phyloP scores from a whole-genome alignment of 2,113 vertebrate species.

The Anoura caudifer region DNA sequence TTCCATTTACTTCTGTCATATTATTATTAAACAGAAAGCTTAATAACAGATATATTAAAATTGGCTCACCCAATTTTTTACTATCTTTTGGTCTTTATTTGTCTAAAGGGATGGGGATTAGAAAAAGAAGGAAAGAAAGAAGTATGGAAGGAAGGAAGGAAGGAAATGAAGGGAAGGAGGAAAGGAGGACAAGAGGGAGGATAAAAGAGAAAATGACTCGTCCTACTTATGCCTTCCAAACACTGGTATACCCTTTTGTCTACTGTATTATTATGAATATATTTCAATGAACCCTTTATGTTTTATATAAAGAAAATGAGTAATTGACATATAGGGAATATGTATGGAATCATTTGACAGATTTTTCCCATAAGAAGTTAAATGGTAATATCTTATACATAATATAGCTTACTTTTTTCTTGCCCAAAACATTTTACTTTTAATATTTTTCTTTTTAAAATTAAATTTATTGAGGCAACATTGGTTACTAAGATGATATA shows the following conservation, averaged over 20 bases:
- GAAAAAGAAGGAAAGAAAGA: neutral
- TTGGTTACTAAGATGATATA: neutral
- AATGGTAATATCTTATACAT: neutral
- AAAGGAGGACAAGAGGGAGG: too few species aligned
- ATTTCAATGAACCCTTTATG: neutral
- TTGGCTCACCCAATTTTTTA: neutral
- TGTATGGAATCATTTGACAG: neutral
- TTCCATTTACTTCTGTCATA: neutral
- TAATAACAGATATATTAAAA: neutral
- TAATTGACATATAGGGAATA: neutral
- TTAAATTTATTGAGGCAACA: neutral
- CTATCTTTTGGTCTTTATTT: neutral
- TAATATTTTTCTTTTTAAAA: neutral
- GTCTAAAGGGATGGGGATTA: neutral
- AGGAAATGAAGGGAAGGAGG: neutral
- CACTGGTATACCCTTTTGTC: neutral
- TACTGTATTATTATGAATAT: neutral
- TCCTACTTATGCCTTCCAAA: neutral
- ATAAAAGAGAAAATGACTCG: neutral
- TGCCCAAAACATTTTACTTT: neutral
- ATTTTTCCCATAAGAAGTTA: neutral
- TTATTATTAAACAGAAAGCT: neutral
- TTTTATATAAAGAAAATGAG: slow-evolving; percentile 7
- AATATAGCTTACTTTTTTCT: neutral
- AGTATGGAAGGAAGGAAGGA: too few species aligned